Evolutionary conservation across 1,140 invertebrate genomes (phyloP).

Genomic region (Eueides isabella): DNA sequence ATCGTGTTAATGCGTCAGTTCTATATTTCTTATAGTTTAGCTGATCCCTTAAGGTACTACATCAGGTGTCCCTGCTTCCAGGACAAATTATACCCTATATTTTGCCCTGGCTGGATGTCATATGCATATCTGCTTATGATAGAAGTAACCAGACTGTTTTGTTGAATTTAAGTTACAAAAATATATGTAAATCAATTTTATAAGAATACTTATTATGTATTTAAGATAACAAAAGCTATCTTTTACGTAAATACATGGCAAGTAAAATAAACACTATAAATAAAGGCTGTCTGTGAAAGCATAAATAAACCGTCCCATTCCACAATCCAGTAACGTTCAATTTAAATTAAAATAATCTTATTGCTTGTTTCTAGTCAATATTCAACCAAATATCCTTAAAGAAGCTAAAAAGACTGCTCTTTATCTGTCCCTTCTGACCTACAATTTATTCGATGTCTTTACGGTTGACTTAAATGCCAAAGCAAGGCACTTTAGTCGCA

Average conservation of each 20-base stretch:
- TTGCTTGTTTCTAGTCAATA: constrained; percentile 55
- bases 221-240: neutral
- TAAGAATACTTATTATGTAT: no score
- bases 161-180: no score
- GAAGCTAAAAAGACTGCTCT: constrained; percentile 64
- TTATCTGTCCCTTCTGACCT: constrained; percentile 80
- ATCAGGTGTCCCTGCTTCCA: no score
- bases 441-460: constrained; percentile 79
- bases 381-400: constrained; percentile 65
- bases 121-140: no score
- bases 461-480: constrained; percentile 79
- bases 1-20: no score
- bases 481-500: constrained; percentile 69
- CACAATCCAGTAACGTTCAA: constrained; percentile 21
- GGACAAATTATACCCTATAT: no score
- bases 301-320: constrained; percentile 12
- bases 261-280: constrained; percentile 9
- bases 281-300: neutral
- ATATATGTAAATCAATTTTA: no score
- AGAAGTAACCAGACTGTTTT: no score
- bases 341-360: constrained; percentile 41
- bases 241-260: neutral
- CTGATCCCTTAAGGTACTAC: no score
- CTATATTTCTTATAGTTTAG: no score
- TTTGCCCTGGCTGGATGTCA: no score